A percentile compares a stretch with the other conserved stretches of the same genome.
phyloP scores from a whole-genome alignment of 2,113 vertebrate species.

The Microtus ochrogaster region DNA sequence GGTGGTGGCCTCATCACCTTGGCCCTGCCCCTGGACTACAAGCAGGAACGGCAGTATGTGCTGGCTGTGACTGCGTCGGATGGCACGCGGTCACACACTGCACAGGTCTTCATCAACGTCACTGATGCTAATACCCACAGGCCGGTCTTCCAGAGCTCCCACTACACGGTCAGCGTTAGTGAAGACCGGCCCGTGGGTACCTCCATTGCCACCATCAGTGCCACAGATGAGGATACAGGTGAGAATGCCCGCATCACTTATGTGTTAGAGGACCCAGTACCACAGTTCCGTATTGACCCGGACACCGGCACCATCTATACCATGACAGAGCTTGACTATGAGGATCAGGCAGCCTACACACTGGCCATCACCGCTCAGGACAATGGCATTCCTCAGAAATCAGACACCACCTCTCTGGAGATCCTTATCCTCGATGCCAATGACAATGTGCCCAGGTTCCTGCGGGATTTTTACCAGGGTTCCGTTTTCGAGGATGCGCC shows the following conservation, averaged over 20 bases:
- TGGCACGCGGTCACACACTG: slow-evolving; percentile 93
- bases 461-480: slow-evolving; percentile 93
- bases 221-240: slow-evolving; percentile 95
- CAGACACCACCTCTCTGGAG: slow-evolving; percentile 95
- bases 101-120: slow-evolving; percentile 96
- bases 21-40: slow-evolving; percentile 97
- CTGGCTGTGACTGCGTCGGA: slow-evolving; percentile 95
- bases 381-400: slow-evolving; percentile 97
- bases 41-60: slow-evolving; percentile 97
- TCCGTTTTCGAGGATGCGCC: slow-evolving; percentile 93
- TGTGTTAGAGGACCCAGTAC: slow-evolving; percentile 94
- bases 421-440: slow-evolving; percentile 96
- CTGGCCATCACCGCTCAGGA: slow-evolving; percentile 95
- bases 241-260: slow-evolving; percentile 98
- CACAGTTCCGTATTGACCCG: slow-evolving; percentile 95
- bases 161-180: slow-evolving; percentile 92
- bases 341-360: slow-evolving; percentile 95
- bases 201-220: slow-evolving; percentile 93
- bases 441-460: slow-evolving; percentile 93
- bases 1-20: slow-evolving; percentile 95
- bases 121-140: slow-evolving; percentile 98
- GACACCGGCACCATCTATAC: slow-evolving; percentile 95
- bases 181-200: slow-evolving; percentile 94
- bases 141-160: slow-evolving; percentile 96
- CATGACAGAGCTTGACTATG: slow-evolving; percentile 94